Evolutionary conservation across 2,888 invertebrate species (phyloP).

Genomic region (Troides oblongomaculatus): DNA sequence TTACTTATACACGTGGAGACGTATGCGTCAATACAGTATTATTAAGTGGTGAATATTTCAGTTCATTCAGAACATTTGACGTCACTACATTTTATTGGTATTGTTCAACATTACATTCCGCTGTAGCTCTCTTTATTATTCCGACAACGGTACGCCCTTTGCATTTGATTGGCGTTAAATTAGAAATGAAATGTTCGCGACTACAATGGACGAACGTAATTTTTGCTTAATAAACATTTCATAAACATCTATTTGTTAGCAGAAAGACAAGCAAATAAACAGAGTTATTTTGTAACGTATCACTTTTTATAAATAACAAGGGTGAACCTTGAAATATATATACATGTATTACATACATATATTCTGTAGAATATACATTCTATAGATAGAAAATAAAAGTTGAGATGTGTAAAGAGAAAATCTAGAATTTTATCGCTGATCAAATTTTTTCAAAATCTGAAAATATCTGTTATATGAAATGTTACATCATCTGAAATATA

Average conservation of each 20-base stretch:
- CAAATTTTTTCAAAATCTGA: too few species aligned
- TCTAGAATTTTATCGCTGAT: too few species aligned
- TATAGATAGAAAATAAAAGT: too few species aligned
- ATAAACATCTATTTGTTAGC: not conserved
- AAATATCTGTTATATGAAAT: too few species aligned
- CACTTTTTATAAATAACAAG: too few species aligned
- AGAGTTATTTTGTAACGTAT: too few species aligned
- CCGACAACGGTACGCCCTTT: constrained; percentile 1
- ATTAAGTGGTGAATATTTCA: not conserved
- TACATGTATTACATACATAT: too few species aligned
- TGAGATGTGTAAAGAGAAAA: too few species aligned
- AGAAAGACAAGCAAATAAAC: not conserved
- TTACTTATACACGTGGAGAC: not conserved
- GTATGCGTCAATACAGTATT: not conserved
- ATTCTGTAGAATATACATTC: too few species aligned
- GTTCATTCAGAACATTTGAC: not conserved
- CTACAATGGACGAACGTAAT: not conserved
- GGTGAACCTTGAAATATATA: too few species aligned
- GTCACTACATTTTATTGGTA: constrained; percentile 4
- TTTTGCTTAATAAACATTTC: not conserved
- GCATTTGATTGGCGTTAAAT: constrained; percentile 1
- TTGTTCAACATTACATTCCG: constrained; percentile 3
- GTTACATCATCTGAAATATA: too few species aligned
- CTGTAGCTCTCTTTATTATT: constrained; percentile 3
- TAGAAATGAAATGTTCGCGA: constrained; percentile 5